Conservation (phyloP, 2,888 invertebrate species). For the Phymatocera aterrima region DNA sequence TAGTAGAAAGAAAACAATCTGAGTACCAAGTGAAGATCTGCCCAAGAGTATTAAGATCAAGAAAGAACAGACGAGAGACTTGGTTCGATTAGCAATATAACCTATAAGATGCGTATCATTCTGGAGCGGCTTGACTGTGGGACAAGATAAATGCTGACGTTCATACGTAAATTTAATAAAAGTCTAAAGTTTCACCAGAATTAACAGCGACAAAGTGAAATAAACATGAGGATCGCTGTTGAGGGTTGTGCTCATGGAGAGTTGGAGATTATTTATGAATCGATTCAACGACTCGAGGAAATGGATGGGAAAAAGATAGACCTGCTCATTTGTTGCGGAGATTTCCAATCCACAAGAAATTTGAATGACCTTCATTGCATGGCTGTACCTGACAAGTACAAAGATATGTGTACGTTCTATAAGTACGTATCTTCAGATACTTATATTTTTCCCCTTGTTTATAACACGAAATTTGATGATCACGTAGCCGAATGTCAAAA, state of each 20-base stretch:
- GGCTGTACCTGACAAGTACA: constrained; percentile 96
- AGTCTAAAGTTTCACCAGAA: no score
- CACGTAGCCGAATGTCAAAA: not conserved
- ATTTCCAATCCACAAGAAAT: constrained; percentile 97
- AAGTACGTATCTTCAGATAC: constrained; percentile 80
- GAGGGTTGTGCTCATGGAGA: constrained; percentile 99
- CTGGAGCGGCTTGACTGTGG: no score
- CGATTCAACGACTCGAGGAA: constrained; percentile 85
- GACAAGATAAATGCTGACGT: no score
- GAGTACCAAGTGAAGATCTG: no score
- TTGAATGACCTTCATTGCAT: constrained; percentile 91
- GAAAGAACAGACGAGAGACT: no score
- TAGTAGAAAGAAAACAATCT: no score
- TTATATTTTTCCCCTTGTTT: not conserved
- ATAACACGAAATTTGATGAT: not conserved
- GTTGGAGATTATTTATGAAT: constrained; percentile 95
- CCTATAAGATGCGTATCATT: no score
- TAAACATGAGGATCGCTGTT: constrained; percentile 95
- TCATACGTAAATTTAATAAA: no score
- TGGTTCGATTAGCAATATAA: no score
- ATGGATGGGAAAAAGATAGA: constrained; percentile 88
- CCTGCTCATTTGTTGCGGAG: constrained; percentile 97
- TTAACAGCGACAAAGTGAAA: no score
- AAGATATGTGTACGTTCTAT: constrained; percentile 92
- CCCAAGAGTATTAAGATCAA: no score